A percentile compares a stretch with the other conserved stretches of the same genome.
Evolutionary conservation across 2,113 vertebrate genomes (phyloP).

Genomic region (Cochlearius cochlearius): DNA sequence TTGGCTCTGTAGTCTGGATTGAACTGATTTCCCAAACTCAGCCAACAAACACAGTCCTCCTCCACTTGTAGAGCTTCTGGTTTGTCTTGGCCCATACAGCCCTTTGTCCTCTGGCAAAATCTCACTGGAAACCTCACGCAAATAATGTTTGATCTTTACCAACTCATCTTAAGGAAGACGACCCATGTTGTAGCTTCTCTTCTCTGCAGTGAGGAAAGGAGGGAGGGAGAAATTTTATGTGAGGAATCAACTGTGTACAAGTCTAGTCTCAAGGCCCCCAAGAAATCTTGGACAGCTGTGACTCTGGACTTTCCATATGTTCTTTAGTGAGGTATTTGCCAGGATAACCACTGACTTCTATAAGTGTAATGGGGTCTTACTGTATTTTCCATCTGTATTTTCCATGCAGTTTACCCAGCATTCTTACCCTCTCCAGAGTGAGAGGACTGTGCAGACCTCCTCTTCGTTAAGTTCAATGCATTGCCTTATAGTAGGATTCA

Average conservation of each 20-base stretch:
- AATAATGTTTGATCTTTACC: not conserved
- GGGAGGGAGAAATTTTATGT: not conserved
- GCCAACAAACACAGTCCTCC: constrained; percentile 24
- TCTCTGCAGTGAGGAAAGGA: not conserved
- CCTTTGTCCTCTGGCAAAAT: constrained; percentile 27
- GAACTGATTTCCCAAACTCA: not conserved
- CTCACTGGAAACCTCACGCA: not conserved
- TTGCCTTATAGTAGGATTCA: not conserved
- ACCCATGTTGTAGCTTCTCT: not conserved
- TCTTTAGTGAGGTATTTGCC: not conserved
- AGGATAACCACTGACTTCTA: not conserved
- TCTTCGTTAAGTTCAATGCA: not conserved
- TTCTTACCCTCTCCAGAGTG: not conserved
- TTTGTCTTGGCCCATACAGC: constrained; percentile 17
- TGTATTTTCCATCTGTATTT: not conserved
- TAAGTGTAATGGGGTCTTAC: not conserved
- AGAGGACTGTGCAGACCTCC: not conserved
- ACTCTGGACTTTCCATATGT: not conserved
- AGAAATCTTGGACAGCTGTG: not conserved
- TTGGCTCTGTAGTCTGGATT: constrained; percentile 5
- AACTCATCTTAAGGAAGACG: not conserved
- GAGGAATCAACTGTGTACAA: not conserved
- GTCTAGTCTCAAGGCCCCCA: not conserved
- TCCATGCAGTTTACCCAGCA: not conserved
- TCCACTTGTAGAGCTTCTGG: constrained; percentile 30